These are phyloP conservation scores for Rhagologus leucostigma DNA, from an alignment of 2,113 vertebrate genomes.

Conservation along the genomic window DNA sequence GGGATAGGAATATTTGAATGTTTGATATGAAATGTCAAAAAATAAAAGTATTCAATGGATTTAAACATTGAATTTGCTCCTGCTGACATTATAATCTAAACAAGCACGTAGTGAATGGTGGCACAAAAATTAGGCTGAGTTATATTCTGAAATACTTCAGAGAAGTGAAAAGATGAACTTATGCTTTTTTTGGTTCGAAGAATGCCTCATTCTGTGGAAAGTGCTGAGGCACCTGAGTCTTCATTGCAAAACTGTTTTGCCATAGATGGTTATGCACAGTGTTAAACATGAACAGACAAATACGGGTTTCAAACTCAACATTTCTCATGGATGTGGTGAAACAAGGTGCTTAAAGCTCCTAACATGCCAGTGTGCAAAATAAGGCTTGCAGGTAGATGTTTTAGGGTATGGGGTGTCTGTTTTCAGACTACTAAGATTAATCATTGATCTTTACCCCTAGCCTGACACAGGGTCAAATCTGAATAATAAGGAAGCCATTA, in stretches of 20 bases:
- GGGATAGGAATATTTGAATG: neutral
- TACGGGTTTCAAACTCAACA: neutral
- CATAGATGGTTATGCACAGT: neutral
- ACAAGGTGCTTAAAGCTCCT: neutral
- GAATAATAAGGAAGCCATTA: neutral
- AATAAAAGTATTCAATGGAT: neutral
- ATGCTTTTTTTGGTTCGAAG: neutral
- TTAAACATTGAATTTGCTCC: constrained; percentile 43
- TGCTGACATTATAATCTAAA: neutral
- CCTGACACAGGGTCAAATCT: neutral
- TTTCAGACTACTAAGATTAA: neutral
- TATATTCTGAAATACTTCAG: neutral
- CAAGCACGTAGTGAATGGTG: constrained; percentile 21
- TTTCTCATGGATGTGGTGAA: neutral
- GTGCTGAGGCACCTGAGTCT: neutral
- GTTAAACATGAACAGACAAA: neutral
- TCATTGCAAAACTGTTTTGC: neutral
- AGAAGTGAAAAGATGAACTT: neutral
- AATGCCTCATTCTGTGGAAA: neutral
- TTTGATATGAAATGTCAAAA: constrained; percentile 18
- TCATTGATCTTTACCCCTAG: neutral
- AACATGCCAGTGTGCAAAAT: neutral
- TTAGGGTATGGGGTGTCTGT: neutral
- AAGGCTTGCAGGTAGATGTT: neutral
- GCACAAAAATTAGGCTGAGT: constrained; percentile 24